These are phyloP conservation scores for Conchocele bisecta DNA, from an alignment of 2,888 invertebrate genomes.

Conservation along the genomic window DNA sequence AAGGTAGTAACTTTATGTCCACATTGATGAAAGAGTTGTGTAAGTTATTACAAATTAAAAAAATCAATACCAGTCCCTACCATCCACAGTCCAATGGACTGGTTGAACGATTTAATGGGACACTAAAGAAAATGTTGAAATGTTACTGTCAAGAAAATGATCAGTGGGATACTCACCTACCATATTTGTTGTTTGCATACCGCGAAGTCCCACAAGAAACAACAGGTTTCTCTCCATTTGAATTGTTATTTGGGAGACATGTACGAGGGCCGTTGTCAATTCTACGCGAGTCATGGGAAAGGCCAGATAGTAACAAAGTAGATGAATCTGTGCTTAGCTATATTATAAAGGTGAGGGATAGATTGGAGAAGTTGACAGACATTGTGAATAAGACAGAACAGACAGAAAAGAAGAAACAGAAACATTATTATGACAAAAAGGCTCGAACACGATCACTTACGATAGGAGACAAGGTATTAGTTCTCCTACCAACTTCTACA, in stretches of 20 bases:
- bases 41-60: background rate
- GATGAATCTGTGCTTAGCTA: constrained; percentile 20
- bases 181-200: background rate
- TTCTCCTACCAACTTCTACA: constrained; percentile 1
- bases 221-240: constrained; percentile 5
- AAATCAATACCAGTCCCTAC: background rate
- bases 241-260: constrained; percentile 7
- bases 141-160: background rate
- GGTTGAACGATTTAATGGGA: background rate
- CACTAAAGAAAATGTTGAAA: constrained; percentile 2
- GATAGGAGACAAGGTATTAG: background rate
- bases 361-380: background rate
- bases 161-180: background rate
- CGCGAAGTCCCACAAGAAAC: background rate
- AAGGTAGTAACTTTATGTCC: background rate
- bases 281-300: constrained; percentile 20
- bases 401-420: constrained; percentile 10
- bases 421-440: constrained; percentile 25
- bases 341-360: constrained; percentile 6
- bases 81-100: constrained; percentile 3
- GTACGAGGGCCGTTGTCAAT: constrained; percentile 26
- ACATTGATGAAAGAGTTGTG: background rate
- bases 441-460: background rate
- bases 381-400: background rate
- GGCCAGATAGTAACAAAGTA: background rate